Conservation (phyloP, 2,888 invertebrate genomes). For the Sarcophaga rosellei region DNA sequence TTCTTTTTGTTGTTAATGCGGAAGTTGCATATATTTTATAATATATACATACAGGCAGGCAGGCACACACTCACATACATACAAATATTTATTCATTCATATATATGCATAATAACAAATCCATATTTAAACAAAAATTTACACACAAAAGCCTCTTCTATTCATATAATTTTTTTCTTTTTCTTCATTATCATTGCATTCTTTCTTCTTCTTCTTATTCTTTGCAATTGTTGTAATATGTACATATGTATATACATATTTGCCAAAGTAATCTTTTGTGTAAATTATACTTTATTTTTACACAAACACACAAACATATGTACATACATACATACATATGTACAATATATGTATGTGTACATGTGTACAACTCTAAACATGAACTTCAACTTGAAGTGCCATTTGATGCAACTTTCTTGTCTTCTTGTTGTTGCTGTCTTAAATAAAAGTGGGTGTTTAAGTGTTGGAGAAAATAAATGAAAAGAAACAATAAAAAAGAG, state of each 20-base stretch:
- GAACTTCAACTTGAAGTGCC: conserved; percentile 69
- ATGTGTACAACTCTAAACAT: conserved; percentile 35
- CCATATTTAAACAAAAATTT: neutral
- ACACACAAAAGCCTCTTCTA: neutral
- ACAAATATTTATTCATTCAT: neutral
- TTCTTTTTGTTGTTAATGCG: conserved; percentile 57
- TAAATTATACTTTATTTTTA: neutral
- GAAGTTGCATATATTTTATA: conserved; percentile 6
- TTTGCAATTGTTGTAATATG: neutral
- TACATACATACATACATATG: too few species aligned
- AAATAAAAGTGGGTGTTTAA: neutral
- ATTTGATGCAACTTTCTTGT: conserved; percentile 55
- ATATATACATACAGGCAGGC: conserved; percentile 18
- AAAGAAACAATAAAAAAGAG: neutral
- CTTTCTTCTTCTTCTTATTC: neutral
- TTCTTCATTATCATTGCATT: neutral
- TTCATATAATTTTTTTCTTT: neutral
- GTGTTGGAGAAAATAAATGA: neutral
- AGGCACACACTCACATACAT: neutral
- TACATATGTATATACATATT: neutral
- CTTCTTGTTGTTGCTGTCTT: neutral
- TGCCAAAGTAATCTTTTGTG: neutral
- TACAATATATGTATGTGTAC: neutral
- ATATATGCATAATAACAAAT: neutral
- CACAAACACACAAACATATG: too few species aligned